Base-by-base conservation (phyloP, 1,140 invertebrate species). In the Andrena cerasifolii region DNA sequence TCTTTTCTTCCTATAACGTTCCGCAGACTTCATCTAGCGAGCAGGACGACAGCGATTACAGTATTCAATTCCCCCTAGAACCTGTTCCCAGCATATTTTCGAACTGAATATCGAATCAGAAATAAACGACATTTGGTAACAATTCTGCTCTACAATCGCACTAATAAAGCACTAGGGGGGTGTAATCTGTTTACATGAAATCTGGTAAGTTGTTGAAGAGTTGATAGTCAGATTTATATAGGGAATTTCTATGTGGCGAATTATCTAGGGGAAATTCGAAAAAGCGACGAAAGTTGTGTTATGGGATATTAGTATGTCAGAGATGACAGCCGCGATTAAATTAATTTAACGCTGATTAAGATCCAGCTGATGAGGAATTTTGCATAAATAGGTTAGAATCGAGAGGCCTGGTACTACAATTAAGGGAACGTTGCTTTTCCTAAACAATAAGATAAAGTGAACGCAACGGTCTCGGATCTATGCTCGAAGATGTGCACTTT, bases 11-110 rank as follows among this genome's bases (percentile, higher is more conserved):
- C 21, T 16, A 8, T 1, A 4, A 5, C 3, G 1, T 36, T 67
- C 31, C 14, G 1, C 53, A 3, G 2, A 21, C 16, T 21, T 24
- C 31, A 18, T n/a, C n/a, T n/a, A n/a, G n/a, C 14, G 7, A 58
- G 31, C 26, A 43, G n/a, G 54, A 71, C 45, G n/a, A 71, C 43
- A 59, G 36, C 59, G 59, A 72, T 72, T 61, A 49, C 14, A 49
- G 3, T 18, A 1, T 40, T 40, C 18, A 10, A 56, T 43, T 28
- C 16, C 18, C n/a, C 28, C 3, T 5, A 16, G 24, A 72, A 61
- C 49, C 65, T 8, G 47, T 54, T 61, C n/a, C n/a, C n/a, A n/a
- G n/a, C n/a, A n/a, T n/a, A n/a, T n/a, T n/a, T n/a, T n/a, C n/a
- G n/a, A n/a, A n/a, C n/a, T n/a, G n/a, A n/a, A n/a, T n/a, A n/a